Percentiles rank a stretch among this genome's conserved stretches.
Evolutionary conservation across 2,797 vertebrate species (phyloP).

Genomic region (Carcharodon carcharias): DNA sequence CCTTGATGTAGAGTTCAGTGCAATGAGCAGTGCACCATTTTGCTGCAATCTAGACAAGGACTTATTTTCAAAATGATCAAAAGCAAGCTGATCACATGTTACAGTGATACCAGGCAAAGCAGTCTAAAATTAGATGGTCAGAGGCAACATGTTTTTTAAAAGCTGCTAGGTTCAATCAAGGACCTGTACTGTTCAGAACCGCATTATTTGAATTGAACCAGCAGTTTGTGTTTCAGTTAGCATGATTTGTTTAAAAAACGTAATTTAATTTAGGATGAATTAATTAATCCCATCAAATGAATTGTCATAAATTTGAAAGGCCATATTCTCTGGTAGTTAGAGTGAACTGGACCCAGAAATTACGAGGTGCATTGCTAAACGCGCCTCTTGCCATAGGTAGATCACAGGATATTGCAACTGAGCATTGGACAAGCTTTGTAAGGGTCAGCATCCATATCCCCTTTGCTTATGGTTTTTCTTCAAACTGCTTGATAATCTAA

Average conservation of each 20-base stretch:
- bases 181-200: not conserved
- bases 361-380: not conserved
- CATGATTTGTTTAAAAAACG: not conserved
- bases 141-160: not conserved
- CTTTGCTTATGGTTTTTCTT: not conserved
- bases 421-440: not conserved
- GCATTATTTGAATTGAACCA: not conserved
- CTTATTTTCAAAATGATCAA: not conserved
- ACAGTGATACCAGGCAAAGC: not conserved
- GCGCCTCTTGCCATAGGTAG: not conserved
- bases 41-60: not conserved
- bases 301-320: not conserved
- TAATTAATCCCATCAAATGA: not conserved
- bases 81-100: not conserved
- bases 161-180: not conserved
- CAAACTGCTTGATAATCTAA: not conserved
- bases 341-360: not conserved
- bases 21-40: not conserved
- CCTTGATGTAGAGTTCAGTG: not conserved
- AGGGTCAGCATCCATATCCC: not conserved
- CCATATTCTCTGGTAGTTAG: not conserved
- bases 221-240: not conserved
- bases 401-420: not conserved
- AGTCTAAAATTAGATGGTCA: not conserved
- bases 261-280: not conserved